Percentiles rank a stretch among this genome's conserved stretches.
Conservation (phyloP, 2,797 vertebrate species). For the Nyctalus aviator region DNA sequence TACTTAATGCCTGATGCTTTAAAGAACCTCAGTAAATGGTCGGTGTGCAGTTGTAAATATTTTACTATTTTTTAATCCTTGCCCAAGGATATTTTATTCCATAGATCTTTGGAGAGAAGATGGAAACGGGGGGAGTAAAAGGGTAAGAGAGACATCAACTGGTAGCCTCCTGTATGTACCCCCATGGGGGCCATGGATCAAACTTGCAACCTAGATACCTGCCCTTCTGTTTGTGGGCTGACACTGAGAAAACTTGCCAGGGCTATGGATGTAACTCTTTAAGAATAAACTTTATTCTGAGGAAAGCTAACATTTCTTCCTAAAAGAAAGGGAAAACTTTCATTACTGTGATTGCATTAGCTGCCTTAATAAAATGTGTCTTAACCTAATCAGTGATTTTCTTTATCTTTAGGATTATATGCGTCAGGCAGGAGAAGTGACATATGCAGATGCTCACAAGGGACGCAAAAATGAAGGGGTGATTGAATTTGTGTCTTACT, state of each 20-base stretch:
- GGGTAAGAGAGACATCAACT: too few species aligned
- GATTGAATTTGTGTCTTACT: constrained; percentile 98
- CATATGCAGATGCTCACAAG: constrained; percentile 98
- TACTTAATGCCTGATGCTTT: neutral
- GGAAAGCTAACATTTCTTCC: neutral
- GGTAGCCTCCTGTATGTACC: too few species aligned
- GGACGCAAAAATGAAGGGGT: constrained; percentile 97
- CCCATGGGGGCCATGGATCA: too few species aligned
- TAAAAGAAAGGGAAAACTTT: constrained; percentile 3
- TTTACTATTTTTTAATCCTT: too few species aligned
- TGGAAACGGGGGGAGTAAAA: too few species aligned
- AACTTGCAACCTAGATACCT: too few species aligned
- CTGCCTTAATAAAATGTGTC: constrained; percentile 15
- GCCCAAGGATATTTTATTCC: too few species aligned
- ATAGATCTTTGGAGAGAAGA: too few species aligned
- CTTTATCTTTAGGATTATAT: constrained; percentile 94
- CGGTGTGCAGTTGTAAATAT: neutral
- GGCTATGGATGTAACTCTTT: neutral
- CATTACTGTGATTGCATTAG: neutral
- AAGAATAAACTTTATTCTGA: constrained; percentile 12
- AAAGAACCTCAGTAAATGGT: neutral
- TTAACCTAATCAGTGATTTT: constrained; percentile 2
- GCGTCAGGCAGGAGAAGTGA: constrained; percentile 99
- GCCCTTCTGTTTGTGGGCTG: too few species aligned
- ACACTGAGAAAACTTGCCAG: too few species aligned